These are phyloP conservation scores for Iphiclides podalirius DNA, from an alignment of 2,888 invertebrate genomes.

Conservation along the genomic window DNA sequence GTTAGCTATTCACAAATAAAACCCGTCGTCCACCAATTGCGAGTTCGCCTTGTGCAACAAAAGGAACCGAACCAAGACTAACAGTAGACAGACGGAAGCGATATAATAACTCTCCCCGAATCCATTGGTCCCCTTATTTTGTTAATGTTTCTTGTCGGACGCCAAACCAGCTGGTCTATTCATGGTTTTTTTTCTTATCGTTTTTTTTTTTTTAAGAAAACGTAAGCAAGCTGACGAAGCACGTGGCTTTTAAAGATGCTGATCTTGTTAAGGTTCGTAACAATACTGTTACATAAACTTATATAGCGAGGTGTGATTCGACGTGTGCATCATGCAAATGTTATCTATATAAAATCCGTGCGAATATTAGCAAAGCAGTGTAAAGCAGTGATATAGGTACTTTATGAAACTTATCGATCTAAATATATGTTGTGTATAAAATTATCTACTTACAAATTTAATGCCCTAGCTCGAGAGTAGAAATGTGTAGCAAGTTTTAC, in stretches of 20 bases:
- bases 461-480: too few species aligned
- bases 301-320: too few species aligned
- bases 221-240: slow-evolving; percentile 42
- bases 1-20: slow-evolving; percentile 47
- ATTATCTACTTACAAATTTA: too few species aligned
- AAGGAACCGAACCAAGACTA: too few species aligned
- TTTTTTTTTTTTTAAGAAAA: slow-evolving; percentile 30
- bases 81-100: slow-evolving; percentile 19
- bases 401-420: too few species aligned
- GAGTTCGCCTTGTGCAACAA: slow-evolving; percentile 61
- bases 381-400: too few species aligned
- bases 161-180: slow-evolving; percentile 74
- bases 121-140: slow-evolving; percentile 54
- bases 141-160: slow-evolving; percentile 60
- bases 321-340: too few species aligned
- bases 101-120: slow-evolving; percentile 47
- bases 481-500: too few species aligned
- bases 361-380: too few species aligned
- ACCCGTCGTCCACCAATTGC: slow-evolving; percentile 42
- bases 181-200: slow-evolving; percentile 49
- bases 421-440: too few species aligned
- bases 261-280: slow-evolving; percentile 26
- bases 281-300: slow-evolving; percentile 15
- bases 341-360: too few species aligned
- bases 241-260: slow-evolving; percentile 60